Evolutionary conservation across 2,888 invertebrate genomes (phyloP), one percentile per base, ranked within the genome.

Genomic region (Syrista parreyssii): DNA sequence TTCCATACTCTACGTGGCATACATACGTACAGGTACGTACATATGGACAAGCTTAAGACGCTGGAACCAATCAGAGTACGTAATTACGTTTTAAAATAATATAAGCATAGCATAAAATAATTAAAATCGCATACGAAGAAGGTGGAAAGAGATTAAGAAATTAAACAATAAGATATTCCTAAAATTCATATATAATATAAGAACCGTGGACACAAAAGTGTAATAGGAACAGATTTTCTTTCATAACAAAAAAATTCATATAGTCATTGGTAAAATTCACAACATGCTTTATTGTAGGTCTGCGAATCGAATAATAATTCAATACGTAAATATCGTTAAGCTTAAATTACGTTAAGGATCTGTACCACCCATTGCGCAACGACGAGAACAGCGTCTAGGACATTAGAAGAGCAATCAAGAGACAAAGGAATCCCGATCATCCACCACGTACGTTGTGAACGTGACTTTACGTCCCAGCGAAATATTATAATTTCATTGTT

Each of bases 281-380:
- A 88, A 88, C 85, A 83, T 86, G 84, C 83, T 88, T 87, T 88
- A 87, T 88, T 88, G 83, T 84, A 87, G 83, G 83, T 85, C 79
- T 86, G 82, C 84, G 82, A 85, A 85, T 84, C 82, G 86, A 86
- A 87, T 86, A 86, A 86, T 86, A 83, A 78, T 83, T 83, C 80
- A 83, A 84, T 87, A 85, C 85, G 55, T 55, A 55, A 86, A 83
- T 88, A 85, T 81, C 80, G 81, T 82, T 86, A 86, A 86, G 79
- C 76, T 82, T 86, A 85, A 86, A 82, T 84, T 85, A 85, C 80
- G 81, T 78, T 82, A 81, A 84, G 79, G 80, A 82, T 77, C 82
- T 80, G 79, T 80, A 78, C 68, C 79, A 74, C 80, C 81, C 31
- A 77, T 81, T 80, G 82, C 79, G 78, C 83, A 80, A 79, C 79